Evolutionary conservation across 2,888 invertebrate species (phyloP).

Genomic region (Abrostola tripartita): DNA sequence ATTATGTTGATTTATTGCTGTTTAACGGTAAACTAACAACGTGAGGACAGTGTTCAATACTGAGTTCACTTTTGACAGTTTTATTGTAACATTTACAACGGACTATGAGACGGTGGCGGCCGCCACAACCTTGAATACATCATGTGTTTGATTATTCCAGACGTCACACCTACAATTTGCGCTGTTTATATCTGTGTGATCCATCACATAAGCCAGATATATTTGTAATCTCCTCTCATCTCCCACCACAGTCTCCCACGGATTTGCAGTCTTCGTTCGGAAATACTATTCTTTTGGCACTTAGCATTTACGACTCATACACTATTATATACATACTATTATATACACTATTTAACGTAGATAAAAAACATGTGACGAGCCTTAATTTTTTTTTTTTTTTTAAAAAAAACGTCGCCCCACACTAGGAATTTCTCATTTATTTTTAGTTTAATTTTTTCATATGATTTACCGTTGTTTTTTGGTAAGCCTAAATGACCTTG

Average conservation of each 20-base stretch:
- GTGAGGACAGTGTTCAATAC: constrained; percentile 31
- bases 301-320: background rate
- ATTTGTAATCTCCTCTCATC: constrained; percentile 12
- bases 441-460: too few relatives aligned
- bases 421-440: too few relatives aligned
- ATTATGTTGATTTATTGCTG: constrained; percentile 1
- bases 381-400: background rate
- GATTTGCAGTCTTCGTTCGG: constrained; percentile 4
- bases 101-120: constrained; percentile 76
- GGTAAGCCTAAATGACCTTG: too few relatives aligned
- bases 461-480: too few relatives aligned
- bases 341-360: too few relatives aligned
- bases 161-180: constrained; percentile 78
- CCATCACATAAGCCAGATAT: constrained; percentile 47
- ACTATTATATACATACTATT: background rate
- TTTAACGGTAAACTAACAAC: constrained; percentile 28
- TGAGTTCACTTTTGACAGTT: constrained; percentile 44
- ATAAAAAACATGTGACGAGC: background rate
- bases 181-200: constrained; percentile 65
- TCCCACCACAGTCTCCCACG: constrained; percentile 13
- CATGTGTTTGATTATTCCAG: constrained; percentile 80
- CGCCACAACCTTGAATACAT: constrained; percentile 79
- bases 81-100: constrained; percentile 81
- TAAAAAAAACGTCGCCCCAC: too few relatives aligned
- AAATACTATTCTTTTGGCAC: constrained; percentile 3